These are phyloP conservation scores for Torymus tubicola DNA, from an alignment of 2,888 invertebrate species.

Conservation along the genomic window DNA sequence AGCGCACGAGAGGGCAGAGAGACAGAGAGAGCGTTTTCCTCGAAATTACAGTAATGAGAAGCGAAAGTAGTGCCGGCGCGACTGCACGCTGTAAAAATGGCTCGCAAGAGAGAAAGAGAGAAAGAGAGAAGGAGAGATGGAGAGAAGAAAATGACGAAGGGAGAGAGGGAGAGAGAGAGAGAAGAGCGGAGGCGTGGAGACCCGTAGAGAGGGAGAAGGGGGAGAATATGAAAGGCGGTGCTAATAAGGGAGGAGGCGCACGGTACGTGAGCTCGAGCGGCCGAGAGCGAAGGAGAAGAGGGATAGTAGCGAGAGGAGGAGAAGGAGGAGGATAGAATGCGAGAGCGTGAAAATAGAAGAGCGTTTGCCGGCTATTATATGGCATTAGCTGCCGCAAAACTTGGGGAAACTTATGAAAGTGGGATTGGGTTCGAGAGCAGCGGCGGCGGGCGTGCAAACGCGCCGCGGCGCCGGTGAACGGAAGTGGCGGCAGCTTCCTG, in stretches of 20 bases:
- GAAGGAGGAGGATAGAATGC: conserved; percentile 37
- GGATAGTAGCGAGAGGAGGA: conserved; percentile 30
- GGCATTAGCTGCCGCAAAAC: conserved; percentile 69
- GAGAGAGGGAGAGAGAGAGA: background rate
- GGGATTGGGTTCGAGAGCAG: conserved; percentile 66
- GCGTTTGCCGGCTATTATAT: conserved; percentile 67
- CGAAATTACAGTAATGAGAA: conserved; percentile 35
- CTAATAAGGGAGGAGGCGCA: conserved; percentile 52
- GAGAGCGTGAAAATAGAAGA: conserved; percentile 47
- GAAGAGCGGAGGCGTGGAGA: background rate
- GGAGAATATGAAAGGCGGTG: conserved; percentile 57
- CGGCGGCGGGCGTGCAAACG: conserved; percentile 35
- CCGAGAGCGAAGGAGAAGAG: conserved; percentile 26
- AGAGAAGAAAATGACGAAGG: background rate
- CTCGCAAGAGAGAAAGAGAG: conserved; percentile 15
- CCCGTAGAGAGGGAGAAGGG: background rate
- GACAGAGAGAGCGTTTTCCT: background rate
- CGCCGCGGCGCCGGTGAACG: conserved; percentile 42
- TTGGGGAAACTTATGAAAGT: conserved; percentile 72
- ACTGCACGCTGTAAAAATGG: conserved; percentile 37
- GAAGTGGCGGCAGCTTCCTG: conserved; percentile 56
- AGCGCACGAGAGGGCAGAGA: background rate
- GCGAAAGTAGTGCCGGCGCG: conserved; percentile 20
- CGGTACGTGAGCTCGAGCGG: conserved; percentile 40
- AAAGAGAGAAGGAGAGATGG: conserved; percentile 11